A percentile compares a stretch with the other conserved stretches of the same genome.
These are phyloP conservation scores for Coremacera marginata DNA, from an alignment of 2,888 invertebrate species.

Conservation along the genomic window DNA sequence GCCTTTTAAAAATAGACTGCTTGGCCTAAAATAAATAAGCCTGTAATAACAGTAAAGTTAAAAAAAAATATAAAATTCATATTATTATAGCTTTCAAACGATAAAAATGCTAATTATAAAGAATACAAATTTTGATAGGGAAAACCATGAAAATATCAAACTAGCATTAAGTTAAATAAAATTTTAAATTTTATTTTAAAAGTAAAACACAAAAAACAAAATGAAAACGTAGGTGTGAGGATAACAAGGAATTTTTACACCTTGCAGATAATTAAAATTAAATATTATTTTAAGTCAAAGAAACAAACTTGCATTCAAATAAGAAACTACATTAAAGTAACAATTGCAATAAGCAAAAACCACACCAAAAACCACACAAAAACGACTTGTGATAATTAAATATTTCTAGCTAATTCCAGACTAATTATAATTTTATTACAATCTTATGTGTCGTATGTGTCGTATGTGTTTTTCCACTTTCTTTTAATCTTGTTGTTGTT, in stretches of 20 bases:
- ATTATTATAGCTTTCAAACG: no score
- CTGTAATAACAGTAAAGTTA: no score
- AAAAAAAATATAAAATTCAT: no score
- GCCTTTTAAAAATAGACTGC: no score
- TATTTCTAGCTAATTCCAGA: not conserved
- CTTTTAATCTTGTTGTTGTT: not conserved
- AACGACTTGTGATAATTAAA: not conserved
- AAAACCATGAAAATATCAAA: no score
- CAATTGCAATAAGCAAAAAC: not conserved
- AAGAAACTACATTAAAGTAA: not conserved
- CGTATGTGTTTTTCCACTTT: not conserved
- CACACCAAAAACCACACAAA: not conserved
- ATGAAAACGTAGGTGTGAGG: not conserved
- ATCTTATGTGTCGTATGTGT: not conserved
- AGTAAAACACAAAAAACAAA: not conserved
- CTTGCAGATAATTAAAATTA: not conserved
- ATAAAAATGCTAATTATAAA: not conserved
- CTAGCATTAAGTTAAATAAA: not conserved
- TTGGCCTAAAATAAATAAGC: no score
- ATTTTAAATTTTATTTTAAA: not conserved
- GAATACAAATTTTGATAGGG: no score
- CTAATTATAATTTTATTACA: slow-evolving; percentile 4
- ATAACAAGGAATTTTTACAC: not conserved
- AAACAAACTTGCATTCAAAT: not conserved
- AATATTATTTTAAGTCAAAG: not conserved